Evolutionary conservation across 2,797 vertebrate species (phyloP), one percentile per base, ranked within the genome.

Genomic region (Acipenser oxyrinchus): DNA sequence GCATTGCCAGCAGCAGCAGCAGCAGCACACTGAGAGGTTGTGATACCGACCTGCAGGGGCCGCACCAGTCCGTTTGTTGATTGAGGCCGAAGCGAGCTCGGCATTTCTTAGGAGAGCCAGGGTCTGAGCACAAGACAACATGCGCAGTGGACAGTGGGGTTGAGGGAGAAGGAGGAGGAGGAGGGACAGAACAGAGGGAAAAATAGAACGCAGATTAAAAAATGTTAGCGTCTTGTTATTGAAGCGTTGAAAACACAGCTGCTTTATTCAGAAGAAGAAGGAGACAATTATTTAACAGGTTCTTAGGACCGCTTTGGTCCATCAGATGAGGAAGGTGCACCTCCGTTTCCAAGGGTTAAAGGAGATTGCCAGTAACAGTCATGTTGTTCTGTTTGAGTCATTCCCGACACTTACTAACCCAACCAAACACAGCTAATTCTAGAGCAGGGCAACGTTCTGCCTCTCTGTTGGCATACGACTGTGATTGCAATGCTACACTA

Each of bases 21-120:
- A 13, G 65, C 64, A 59, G 49, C 73, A 77, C 69, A 75, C 74
- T 12, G 81, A 79, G 77, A 73, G 81, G 78, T 75, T 73, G 80
- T 7, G 72, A 87, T 96, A 98, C 96, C 93, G 92, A 99, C 96
- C 96, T 99, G 96, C 96, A 99, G 11, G 96, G 96, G 83, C 94
- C 94, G 81, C 96, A 99, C 96, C 96, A 99, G 93, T 99, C 93
- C 82, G 88, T 99, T 91, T 98, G 96, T 94, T 99, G 96, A 91
- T 95, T 94, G 90, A 99, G 96, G 89, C 96, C 96, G 86, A 97
- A 99, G 92, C 95, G 96, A 92, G 96, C 96, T 86, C 96, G 90
- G 87, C 96, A 99, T 96, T 99, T 99, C 96, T 99, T 98, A 95
- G 95, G 95, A 81, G 95, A 98, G 87, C 94, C 94, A 73, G 93